Conservation (phyloP, 1,140 invertebrate genomes). For the roundworm (Caenorhabditis elegans) region DNA sequence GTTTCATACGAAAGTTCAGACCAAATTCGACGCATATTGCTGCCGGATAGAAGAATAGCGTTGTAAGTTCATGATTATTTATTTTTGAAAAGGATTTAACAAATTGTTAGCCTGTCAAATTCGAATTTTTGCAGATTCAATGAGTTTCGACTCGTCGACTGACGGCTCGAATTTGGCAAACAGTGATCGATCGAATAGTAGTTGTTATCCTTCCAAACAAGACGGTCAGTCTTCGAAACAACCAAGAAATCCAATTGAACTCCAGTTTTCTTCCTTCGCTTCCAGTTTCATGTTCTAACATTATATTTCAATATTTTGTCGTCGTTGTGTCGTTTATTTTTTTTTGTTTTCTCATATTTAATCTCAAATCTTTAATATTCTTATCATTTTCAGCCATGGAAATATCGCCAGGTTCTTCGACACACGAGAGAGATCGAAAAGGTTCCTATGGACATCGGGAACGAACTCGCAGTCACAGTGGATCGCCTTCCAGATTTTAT, state of each 20-base stretch:
- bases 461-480: constrained; percentile 7
- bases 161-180: constrained; percentile 16
- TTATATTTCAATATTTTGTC: too few species aligned
- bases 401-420: neutral
- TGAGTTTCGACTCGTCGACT: constrained; percentile 25
- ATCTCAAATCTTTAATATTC: neutral
- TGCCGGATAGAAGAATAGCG: neutral
- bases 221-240: neutral
- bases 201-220: neutral
- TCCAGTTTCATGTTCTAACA: too few species aligned
- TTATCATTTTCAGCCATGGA: neutral
- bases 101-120: too few species aligned
- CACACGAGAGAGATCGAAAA: neutral
- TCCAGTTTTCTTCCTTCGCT: too few species aligned
- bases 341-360: neutral
- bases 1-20: neutral
- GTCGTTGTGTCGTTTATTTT: too few species aligned
- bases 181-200: constrained; percentile 14
- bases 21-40: neutral
- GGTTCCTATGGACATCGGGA: neutral
- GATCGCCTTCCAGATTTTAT: neutral
- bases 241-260: neutral
- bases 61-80: neutral
- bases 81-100: too few species aligned
- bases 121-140: neutral